These are phyloP conservation scores for Polyergus mexicanus DNA, from an alignment of 1,140 invertebrate species.

Conservation along the genomic window DNA sequence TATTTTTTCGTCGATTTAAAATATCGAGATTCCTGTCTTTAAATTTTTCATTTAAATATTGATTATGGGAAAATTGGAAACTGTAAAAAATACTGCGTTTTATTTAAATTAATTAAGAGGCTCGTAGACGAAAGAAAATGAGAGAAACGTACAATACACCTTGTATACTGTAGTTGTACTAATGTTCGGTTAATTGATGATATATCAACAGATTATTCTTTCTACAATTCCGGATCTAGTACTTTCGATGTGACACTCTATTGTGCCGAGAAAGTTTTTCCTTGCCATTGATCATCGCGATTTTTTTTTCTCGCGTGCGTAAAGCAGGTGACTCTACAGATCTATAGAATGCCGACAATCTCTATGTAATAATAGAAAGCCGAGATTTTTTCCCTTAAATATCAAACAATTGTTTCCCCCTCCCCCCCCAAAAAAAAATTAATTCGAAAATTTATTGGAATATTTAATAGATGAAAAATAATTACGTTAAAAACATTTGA, in stretches of 20 bases:
- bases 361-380: constrained; percentile 37
- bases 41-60: background rate
- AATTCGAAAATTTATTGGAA: background rate
- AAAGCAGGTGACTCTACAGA: constrained; percentile 29
- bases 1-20: background rate
- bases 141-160: background rate
- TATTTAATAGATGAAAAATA: background rate
- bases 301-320: constrained; percentile 26
- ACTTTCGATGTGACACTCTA: constrained; percentile 56
- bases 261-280: constrained; percentile 54
- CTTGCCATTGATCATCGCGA: constrained; percentile 23
- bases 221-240: constrained; percentile 2
- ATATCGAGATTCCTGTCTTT: too few species aligned
- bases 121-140: background rate
- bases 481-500: background rate
- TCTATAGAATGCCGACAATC: background rate
- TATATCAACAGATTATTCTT: constrained; percentile 5
- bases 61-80: background rate
- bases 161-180: background rate
- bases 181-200: constrained; percentile 1
- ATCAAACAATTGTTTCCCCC: background rate
- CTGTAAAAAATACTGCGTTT: background rate
- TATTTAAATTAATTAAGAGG: background rate
- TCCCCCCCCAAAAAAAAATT: too few species aligned
- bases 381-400: background rate